Base-by-base conservation (phyloP, 1,140 invertebrate genomes). In the Lasioglossum baleicum region DNA sequence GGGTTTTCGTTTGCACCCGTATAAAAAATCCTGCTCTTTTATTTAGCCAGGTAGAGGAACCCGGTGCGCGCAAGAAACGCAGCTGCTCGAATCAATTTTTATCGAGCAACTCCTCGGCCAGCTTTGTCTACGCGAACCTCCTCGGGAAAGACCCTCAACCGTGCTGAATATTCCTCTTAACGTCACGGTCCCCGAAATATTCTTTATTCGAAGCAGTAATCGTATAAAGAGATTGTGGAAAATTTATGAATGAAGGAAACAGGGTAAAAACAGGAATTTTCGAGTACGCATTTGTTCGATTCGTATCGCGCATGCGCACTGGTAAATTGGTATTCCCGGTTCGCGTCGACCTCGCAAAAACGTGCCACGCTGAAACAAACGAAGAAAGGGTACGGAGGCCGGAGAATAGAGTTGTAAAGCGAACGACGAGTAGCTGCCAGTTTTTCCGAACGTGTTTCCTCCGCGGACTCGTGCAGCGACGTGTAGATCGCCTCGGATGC, bases 381-480 rank as follows among this genome's bases (percentile, higher is more conserved):
- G 66, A 82, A 74, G 81, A 74, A 66, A 80, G 42, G 51, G 64
- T 61, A 71, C 74, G 68, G 58, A 22, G 51, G 22, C n/a, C 22
- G 72, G 20, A 58, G 83, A 75, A 87, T 84, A 83, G 72, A 87
- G 75, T 87, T 76, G 71, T 87, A 75, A 82, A 81, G 72, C 63
- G 66, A 68, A 80, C 42, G 66, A 75, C 71, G 73, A 64, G 68
- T 64, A 82, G 75, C 67, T 73, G 74, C 67, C 70, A 79, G 79
- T 84, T 87, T 87, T 87, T 87, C 76, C 77, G 44, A 71, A 53
- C 66, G 73, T 58, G 70, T 83, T 74, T 78, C 65, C 81, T 70
- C 60, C 64, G 70, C 58, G 64, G 69, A 69, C 81, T 67, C 75
- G 66, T 63, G 67, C 75, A 78, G 61, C 66, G 26, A 51, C 75